Base-by-base conservation (phyloP, 2,797 vertebrate genomes). In the Brotula barbata region DNA sequence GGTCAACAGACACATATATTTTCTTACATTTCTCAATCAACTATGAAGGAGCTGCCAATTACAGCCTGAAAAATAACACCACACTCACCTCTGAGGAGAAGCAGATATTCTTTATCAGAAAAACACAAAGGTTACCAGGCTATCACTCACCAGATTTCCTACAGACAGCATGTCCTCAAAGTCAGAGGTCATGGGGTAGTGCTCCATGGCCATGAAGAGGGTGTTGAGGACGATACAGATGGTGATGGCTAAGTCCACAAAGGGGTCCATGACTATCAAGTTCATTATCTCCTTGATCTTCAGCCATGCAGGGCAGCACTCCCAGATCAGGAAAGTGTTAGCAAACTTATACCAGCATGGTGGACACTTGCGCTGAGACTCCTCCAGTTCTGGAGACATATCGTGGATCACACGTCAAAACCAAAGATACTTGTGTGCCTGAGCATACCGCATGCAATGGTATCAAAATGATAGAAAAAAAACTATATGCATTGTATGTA, bases 301-400 rank as follows among this genome's bases (percentile, higher is more conserved):
- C 85, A 98, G 87, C 97, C 97, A 99, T 28, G 52, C 44, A 0
- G 97, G 96, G 76, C 87, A 90, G 86, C 97, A 99, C 34, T 98
- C 96, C 97, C 97, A 99, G 90, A 99, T 99, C 81, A 99, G 94
- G 88, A 96, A 98, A 2, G 86, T 98, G 76, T 98, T 98, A 85
- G 97, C 89, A 80, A 99, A 99, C 83, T 96, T 98, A 92, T 99
- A 99, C 97, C 97, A 99, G 89, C 96, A 99, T 13, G 97, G 97
- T 0, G 97, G 97, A 85, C 97, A 99, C 64, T 96, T 98, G 81
- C 94, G 94, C 86, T 99, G 97, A 68, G 97, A 99, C 80, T 98
- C 97, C 73, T 99, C 97, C 87, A 99, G 90, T 82, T 99, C 97
- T 99, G 82, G 37, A 83, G 87, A 87, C 81, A 87, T 84, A 84